Conservation (phyloP, 2,888 invertebrate species). For the Scaptomyza reducta region DNA sequence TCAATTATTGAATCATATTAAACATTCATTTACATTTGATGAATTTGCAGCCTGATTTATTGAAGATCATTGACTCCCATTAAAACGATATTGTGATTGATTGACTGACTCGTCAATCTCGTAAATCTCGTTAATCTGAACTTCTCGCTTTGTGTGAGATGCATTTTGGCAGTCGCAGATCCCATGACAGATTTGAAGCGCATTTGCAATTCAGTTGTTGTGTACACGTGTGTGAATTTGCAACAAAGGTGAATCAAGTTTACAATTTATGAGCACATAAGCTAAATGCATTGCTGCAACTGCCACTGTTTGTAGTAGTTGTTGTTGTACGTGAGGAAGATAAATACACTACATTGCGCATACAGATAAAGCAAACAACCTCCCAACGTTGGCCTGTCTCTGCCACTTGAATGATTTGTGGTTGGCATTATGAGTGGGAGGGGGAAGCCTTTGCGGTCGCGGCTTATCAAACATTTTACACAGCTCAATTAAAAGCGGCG, state of each 20-base stretch:
- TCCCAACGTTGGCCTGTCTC: constrained; percentile 1
- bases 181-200: background rate
- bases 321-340: constrained; percentile 27
- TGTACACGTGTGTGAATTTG: constrained; percentile 31
- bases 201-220: constrained; percentile 28
- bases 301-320: constrained; percentile 40
- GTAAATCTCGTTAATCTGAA: constrained; percentile 13
- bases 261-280: constrained; percentile 50
- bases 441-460: constrained; percentile 26
- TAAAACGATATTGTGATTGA: background rate
- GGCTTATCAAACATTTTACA: constrained; percentile 25
- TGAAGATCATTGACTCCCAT: constrained; percentile 2
- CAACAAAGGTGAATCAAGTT: constrained; percentile 46
- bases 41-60: background rate
- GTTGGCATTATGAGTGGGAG: constrained; percentile 7
- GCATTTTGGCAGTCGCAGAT: constrained; percentile 2
- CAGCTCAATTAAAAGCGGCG: constrained; percentile 28
- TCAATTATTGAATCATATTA: background rate
- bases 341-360: constrained; percentile 27
- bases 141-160: background rate
- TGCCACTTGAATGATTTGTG: constrained; percentile 35
- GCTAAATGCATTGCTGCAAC: constrained; percentile 51
- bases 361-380: constrained; percentile 17
- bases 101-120: background rate
- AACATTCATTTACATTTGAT: background rate